Evolutionary conservation across 2,888 invertebrate genomes (phyloP), one percentile per base, ranked within the genome.

Genomic region (Chironomus tentans): DNA sequence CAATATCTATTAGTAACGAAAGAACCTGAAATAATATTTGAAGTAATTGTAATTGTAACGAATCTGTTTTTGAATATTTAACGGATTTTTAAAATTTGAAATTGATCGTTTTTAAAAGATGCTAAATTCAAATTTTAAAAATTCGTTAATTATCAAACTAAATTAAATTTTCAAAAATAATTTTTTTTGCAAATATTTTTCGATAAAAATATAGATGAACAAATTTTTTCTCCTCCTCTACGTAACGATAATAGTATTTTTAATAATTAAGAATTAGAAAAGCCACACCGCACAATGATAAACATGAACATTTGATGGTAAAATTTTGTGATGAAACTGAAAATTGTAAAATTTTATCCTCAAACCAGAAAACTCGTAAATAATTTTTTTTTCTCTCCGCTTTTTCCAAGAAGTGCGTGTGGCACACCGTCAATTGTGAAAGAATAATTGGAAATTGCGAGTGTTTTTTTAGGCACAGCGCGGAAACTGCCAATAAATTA

Each of bases 281-380:
- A 56, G 56, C 56, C 56, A 56, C 56, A 56, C 56, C 2, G 56
- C 56, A 56, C 56, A 56, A 56, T 10, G 15, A 50, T 50, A 50
- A 50, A 50, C 15, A 50, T 6, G 2, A 65, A 65, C 22, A 48
- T 74, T 68, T 74, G 74, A 68, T 2, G 74, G 28, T 74, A 74
- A 62, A 74, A 74, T 18, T 74, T 74, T 74, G 74, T 74, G 74
- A 74, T 74, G 65, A 46, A 61, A 62, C n/a, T 46, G 18, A 18
- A 48, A 21, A 68, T 74, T 74, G 74, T 74, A 74, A 74, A 74
- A 74, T 74, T 74, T 74, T 74, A 74, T 18, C 74, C 12, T 68
- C 74, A 74, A 74, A 74, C 15, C 3, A 61, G 18, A 15, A n/a
- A 38, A 38, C 38, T 38, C 38, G 38, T 38, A 38, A 38, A 38